phyloP scores from a whole-genome alignment of 2,113 vertebrate genomes.

The Chaenogobius annularis region DNA sequence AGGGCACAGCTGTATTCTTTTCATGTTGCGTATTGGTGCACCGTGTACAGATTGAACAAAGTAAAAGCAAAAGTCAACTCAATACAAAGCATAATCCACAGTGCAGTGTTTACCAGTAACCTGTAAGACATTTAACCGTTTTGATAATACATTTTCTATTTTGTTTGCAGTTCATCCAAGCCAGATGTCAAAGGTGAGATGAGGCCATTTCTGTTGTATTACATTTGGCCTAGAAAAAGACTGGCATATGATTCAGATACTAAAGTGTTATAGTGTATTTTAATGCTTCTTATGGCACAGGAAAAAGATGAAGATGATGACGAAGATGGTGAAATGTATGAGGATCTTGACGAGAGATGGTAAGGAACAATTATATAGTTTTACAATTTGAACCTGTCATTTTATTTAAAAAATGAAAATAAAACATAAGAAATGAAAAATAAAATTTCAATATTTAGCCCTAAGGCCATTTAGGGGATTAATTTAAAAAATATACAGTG shows the following conservation, averaged over 20 bases:
- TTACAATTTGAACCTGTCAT: no score
- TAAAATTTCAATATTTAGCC: background rate
- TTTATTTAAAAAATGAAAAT: no score
- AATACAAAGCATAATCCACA: background rate
- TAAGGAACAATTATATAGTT: constrained; percentile 51
- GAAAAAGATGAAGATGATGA: constrained; percentile 77
- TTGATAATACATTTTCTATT: background rate
- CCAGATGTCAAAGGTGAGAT: constrained; percentile 67
- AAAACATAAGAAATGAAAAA: no score
- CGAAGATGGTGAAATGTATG: constrained; percentile 86
- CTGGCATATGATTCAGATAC: background rate
- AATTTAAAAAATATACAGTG: background rate
- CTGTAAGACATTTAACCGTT: background rate
- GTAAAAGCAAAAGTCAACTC: background rate
- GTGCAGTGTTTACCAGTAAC: no score
- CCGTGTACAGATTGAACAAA: background rate
- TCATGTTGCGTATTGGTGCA: background rate
- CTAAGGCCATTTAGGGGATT: background rate
- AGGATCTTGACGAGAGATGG: constrained; percentile 85
- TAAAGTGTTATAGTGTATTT: background rate
- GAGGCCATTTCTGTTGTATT: background rate
- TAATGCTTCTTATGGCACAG: constrained; percentile 30
- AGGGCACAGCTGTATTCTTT: background rate
- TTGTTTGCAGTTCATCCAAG: constrained; percentile 65
- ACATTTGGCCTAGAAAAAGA: background rate